phyloP scores from a whole-genome alignment of 2,797 vertebrate genomes.

The Smutsia temminckii region DNA sequence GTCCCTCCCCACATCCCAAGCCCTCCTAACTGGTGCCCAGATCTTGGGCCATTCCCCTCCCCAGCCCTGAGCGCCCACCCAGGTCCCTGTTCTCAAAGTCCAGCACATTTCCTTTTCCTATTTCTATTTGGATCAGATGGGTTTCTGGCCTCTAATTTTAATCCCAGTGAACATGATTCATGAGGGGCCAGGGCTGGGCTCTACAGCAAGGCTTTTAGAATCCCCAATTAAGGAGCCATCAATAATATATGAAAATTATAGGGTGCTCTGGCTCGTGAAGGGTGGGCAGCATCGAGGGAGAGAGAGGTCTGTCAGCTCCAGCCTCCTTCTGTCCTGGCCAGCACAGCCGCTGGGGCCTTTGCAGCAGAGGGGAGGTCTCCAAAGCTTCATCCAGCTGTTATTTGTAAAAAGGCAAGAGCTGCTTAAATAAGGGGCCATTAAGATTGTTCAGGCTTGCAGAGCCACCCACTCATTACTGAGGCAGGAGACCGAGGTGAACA shows the following conservation, averaged over 20 bases:
- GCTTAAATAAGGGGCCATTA: not conserved
- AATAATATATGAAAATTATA: not conserved
- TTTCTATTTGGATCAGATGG: not conserved
- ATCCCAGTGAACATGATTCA: conserved; percentile 17
- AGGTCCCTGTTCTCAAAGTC: not conserved
- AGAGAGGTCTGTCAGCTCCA: not conserved
- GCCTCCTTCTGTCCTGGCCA: not conserved
- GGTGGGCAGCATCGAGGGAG: not conserved
- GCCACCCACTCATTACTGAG: not conserved
- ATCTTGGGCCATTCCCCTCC: not conserved
- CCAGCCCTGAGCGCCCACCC: fast-evolving
- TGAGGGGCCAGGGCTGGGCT: conserved; percentile 14
- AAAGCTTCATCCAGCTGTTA: conserved; percentile 8
- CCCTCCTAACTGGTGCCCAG: not conserved
- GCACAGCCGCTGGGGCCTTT: not conserved
- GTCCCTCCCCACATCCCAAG: no score
- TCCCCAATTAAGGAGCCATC: not conserved
- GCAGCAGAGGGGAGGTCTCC: not conserved
- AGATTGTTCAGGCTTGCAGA: not conserved
- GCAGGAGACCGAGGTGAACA: fast-evolving
- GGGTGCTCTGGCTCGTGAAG: not conserved
- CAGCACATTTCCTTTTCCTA: not conserved
- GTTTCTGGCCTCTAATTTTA: conserved; percentile 57
- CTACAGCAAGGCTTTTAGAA: conserved; percentile 28
- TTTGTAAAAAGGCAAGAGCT: conserved; percentile 25